phyloP scores from a whole-genome alignment of 1,140 invertebrate genomes.

The Zaprionus africanus region DNA sequence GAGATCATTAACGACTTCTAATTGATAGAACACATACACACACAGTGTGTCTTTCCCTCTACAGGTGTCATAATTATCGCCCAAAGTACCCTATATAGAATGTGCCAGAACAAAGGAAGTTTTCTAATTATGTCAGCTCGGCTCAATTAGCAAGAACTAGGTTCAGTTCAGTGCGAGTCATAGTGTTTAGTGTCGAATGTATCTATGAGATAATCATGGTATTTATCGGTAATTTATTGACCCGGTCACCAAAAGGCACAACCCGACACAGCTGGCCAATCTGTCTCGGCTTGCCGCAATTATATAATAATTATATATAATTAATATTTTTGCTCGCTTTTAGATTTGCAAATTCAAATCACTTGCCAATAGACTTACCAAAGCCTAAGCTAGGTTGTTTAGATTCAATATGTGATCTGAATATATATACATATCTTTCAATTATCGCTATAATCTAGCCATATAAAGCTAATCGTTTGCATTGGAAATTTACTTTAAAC shows the following conservation, averaged over 20 bases:
- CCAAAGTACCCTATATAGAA: conserved; percentile 13
- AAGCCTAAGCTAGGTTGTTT: not conserved
- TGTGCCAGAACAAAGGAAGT: not conserved
- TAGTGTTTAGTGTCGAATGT: not conserved
- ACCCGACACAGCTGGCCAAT: conserved; percentile 20
- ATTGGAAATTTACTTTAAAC: not conserved
- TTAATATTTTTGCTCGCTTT: conserved; percentile 36
- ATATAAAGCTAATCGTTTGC: not conserved
- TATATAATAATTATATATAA: conserved; percentile 49
- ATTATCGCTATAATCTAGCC: too few relatives aligned
- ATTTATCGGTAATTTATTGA: conserved; percentile 55
- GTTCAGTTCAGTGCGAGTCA: not conserved
- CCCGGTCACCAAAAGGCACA: conserved; percentile 21
- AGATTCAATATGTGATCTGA: not conserved
- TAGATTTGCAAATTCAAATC: conserved; percentile 7
- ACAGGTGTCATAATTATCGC: conserved; percentile 33
- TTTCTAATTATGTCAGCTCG: conserved; percentile 2
- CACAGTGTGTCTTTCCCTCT: too few relatives aligned
- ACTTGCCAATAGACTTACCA: not conserved
- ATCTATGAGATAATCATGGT: conserved; percentile 17
- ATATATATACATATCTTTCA: not conserved
- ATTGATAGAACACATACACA: conserved; percentile 14
- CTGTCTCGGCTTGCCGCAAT: conserved; percentile 22
- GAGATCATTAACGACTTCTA: conserved; percentile 20
- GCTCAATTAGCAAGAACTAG: not conserved